These are phyloP conservation scores for Elachura formosa DNA, from an alignment of 2,113 vertebrate genomes.

Conservation along the genomic window DNA sequence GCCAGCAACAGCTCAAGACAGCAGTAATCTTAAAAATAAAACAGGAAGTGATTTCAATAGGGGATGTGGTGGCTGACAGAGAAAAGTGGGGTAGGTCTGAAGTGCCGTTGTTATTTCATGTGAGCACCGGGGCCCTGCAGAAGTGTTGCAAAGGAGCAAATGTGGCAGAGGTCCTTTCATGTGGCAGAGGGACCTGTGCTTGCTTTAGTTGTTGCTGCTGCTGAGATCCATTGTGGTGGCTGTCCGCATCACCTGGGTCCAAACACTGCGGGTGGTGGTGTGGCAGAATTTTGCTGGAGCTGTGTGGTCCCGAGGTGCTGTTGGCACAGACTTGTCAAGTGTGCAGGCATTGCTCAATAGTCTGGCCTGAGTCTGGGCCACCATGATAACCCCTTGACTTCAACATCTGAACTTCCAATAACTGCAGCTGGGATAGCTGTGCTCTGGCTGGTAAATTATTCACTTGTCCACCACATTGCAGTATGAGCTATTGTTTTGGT, in stretches of 20 bases:
- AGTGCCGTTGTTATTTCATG: not conserved
- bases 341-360: not conserved
- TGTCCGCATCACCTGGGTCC: not conserved
- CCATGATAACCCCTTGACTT: not conserved
- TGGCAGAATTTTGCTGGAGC: not conserved
- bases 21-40: constrained; percentile 52
- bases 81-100: constrained; percentile 7
- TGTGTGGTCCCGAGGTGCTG: fast-evolving
- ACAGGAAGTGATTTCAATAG: constrained; percentile 57
- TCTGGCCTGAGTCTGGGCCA: not conserved
- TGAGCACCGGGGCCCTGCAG: not conserved
- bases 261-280: fast-evolving
- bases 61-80: constrained; percentile 44
- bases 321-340: not conserved
- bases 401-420: not conserved
- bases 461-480: not conserved
- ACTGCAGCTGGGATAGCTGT: not conserved
- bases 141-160: not conserved
- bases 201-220: not conserved
- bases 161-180: not conserved
- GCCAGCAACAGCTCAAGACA: not conserved
- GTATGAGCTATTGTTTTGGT: not conserved
- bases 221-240: not conserved
- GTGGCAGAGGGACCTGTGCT: not conserved
- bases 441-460: not conserved